Conservation (phyloP, 2,797 vertebrate genomes). For the Spatula clypeata region DNA sequence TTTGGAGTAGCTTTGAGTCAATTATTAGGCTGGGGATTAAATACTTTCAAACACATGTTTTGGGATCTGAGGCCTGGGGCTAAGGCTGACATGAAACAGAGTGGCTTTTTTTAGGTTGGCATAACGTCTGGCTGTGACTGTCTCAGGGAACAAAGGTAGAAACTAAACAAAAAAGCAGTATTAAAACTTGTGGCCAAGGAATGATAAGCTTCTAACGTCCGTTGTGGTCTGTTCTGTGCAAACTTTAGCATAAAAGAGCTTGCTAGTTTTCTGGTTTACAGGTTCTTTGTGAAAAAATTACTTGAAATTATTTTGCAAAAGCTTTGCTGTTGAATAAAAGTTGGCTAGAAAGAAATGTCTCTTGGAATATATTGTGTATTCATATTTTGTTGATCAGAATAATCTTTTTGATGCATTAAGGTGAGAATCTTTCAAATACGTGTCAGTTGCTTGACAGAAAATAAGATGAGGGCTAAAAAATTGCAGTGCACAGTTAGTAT, state of each 20-base stretch:
- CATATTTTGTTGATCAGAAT: background rate
- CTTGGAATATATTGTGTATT: background rate
- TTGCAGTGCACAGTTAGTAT: background rate
- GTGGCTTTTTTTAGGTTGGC: slow-evolving; percentile 24
- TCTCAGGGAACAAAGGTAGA: slow-evolving; percentile 51
- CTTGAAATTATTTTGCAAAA: background rate
- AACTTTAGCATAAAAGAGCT: slow-evolving; percentile 22
- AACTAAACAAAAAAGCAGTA: slow-evolving; percentile 34
- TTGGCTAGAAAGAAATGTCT: background rate
- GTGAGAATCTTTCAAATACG: background rate
- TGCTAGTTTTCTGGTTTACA: background rate
- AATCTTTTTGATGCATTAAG: background rate
- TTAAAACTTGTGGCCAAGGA: slow-evolving; percentile 50
- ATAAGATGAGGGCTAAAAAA: background rate
- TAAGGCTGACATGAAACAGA: slow-evolving; percentile 64
- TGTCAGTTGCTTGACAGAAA: background rate
- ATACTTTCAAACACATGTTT: slow-evolving; percentile 25
- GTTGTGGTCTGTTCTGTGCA: slow-evolving; percentile 9
- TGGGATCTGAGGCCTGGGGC: slow-evolving; percentile 58
- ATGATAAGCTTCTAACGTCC: slow-evolving; percentile 51
- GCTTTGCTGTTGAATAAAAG: background rate
- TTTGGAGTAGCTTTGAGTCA: slow-evolving; percentile 24
- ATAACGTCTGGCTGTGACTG: slow-evolving; percentile 25
- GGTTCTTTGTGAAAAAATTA: background rate
- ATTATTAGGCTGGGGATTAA: slow-evolving; percentile 54